phyloP scores from a whole-genome alignment of 2,888 invertebrate species.

The Acanthosepion esculentum region DNA sequence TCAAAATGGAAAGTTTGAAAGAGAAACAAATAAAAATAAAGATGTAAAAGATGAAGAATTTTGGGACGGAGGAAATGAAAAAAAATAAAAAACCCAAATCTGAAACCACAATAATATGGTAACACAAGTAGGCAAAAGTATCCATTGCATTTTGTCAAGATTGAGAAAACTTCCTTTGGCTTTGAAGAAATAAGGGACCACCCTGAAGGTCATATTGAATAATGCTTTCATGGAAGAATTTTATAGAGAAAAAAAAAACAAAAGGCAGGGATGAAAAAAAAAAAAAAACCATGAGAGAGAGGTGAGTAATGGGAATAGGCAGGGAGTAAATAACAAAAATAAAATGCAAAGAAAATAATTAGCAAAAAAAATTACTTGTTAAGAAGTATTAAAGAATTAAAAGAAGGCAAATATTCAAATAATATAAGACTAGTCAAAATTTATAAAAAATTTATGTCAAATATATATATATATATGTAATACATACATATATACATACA shows the following conservation, averaged over 20 bases:
- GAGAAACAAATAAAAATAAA: background rate
- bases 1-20: background rate
- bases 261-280: background rate
- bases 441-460: no score
- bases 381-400: no score
- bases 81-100: background rate
- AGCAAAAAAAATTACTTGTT: no score
- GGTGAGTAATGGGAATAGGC: no score
- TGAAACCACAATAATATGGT: background rate
- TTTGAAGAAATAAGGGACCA: background rate
- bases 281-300: background rate
- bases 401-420: no score
- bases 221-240: background rate
- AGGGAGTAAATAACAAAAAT: no score
- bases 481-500: no score
- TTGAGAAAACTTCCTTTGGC: background rate
- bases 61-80: background rate
- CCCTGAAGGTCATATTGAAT: slow-evolving; percentile 18
- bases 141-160: background rate
- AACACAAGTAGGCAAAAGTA: background rate
- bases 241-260: background rate
- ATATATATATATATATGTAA: no score
- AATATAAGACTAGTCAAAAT: no score
- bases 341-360: no score
- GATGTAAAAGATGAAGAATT: background rate